Percentiles rank a stretch among this genome's conserved stretches.
phyloP scores from a whole-genome alignment of 2,888 invertebrate genomes.

The Keiferia lycopersicella region DNA sequence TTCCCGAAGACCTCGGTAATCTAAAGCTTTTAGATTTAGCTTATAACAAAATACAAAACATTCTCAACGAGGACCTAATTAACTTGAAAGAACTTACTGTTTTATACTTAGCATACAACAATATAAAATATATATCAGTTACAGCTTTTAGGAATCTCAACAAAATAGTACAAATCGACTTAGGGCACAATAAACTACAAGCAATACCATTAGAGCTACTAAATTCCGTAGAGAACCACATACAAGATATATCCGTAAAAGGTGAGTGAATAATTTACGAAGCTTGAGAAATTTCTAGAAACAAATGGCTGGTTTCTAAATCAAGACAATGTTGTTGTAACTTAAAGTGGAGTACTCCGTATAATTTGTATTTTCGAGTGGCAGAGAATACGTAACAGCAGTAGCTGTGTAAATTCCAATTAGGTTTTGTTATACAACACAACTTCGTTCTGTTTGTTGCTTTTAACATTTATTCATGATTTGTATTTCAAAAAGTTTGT shows the following conservation, averaged over 20 bases:
- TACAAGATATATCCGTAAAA: slow-evolving; percentile 89
- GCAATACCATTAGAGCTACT: slow-evolving; percentile 89
- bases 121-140: slow-evolving; percentile 89
- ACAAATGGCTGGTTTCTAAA: slow-evolving; percentile 12
- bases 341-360: neutral
- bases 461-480: neutral
- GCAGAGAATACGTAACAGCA: neutral
- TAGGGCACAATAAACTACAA: slow-evolving; percentile 91
- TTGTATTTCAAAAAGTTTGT: neutral
- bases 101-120: slow-evolving; percentile 89
- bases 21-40: slow-evolving; percentile 91
- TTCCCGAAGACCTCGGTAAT: slow-evolving; percentile 87
- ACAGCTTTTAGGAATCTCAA: slow-evolving; percentile 90
- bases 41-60: slow-evolving; percentile 89
- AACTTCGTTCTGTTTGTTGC: neutral
- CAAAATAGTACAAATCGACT: slow-evolving; percentile 88
- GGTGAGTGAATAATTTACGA: slow-evolving; percentile 75
- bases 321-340: slow-evolving; percentile 19
- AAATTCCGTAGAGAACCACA: slow-evolving; percentile 90
- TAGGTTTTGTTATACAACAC: neutral
- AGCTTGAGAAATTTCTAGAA: slow-evolving; percentile 13
- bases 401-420: slow-evolving; percentile 15
- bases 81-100: slow-evolving; percentile 90
- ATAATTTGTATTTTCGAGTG: slow-evolving; percentile 8
- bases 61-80: slow-evolving; percentile 88